phyloP scores from a whole-genome alignment of 92 coral and sea anemone genomes.

The Phenganax subtilis region DNA sequence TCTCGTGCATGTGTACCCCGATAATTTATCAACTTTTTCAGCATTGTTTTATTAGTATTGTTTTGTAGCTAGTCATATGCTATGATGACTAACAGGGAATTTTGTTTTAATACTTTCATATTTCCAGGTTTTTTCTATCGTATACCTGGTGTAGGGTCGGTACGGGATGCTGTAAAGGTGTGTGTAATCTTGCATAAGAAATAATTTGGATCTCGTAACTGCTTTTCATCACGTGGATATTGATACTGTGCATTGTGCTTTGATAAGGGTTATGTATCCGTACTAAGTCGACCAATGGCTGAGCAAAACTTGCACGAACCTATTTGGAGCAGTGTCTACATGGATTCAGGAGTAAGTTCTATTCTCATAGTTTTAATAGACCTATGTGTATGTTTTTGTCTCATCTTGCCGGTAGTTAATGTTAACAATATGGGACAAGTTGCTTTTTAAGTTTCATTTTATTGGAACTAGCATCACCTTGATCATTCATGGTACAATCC shows the following conservation, averaged over 20 bases:
- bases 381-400: too few species aligned
- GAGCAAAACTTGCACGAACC: constrained; percentile 42
- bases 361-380: not conserved
- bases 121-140: constrained; percentile 71
- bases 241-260: not conserved
- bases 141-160: constrained; percentile 95
- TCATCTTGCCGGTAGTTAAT: too few species aligned
- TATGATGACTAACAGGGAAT: not conserved
- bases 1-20: too few species aligned
- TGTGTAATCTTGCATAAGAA: not conserved
- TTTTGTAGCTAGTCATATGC: too few species aligned
- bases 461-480: not conserved
- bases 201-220: too few species aligned
- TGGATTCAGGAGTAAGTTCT: constrained; percentile 76
- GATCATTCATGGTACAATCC: not conserved
- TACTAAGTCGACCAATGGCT: constrained; percentile 91
- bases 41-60: too few species aligned
- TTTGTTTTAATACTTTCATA: not conserved
- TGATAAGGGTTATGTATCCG: constrained; percentile 71
- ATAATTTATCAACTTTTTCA: too few species aligned
- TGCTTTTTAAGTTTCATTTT: too few species aligned
- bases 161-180: constrained; percentile 85
- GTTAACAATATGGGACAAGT: too few species aligned
- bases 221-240: not conserved
- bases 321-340: constrained; percentile 84